Evolutionary conservation across 2,888 invertebrate genomes (phyloP).

Genomic region (Lochmaea capreae): DNA sequence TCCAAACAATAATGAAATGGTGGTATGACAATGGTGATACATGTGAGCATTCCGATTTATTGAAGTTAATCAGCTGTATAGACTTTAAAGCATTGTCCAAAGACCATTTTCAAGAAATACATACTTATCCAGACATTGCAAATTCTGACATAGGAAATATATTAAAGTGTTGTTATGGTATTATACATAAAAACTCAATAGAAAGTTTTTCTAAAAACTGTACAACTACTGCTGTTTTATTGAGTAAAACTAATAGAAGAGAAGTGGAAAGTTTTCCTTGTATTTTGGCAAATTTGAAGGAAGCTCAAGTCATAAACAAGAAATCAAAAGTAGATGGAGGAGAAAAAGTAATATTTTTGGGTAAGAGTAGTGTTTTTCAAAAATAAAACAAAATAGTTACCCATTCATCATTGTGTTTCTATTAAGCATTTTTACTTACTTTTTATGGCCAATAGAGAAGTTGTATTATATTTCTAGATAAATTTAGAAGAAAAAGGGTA

Average conservation of each 20-base stretch:
- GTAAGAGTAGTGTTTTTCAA: constrained; percentile 35
- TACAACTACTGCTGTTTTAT: constrained; percentile 39
- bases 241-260: constrained; percentile 42
- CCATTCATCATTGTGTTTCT: not conserved
- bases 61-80: constrained; percentile 58
- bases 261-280: constrained; percentile 44
- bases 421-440: not conserved
- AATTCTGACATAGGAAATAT: constrained; percentile 51
- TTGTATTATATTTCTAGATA: constrained; percentile 39
- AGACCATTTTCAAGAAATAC: constrained; percentile 56
- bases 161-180: constrained; percentile 51
- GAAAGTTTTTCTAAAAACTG: constrained; percentile 40
- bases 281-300: constrained; percentile 41
- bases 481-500: constrained; percentile 48
- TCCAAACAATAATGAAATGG: constrained; percentile 62
- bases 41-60: constrained; percentile 44
- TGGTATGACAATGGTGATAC: constrained; percentile 56
- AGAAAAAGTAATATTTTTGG: constrained; percentile 40
- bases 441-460: not conserved
- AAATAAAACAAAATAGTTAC: not conserved
- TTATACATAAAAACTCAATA: constrained; percentile 42
- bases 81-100: constrained; percentile 53
- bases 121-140: constrained; percentile 54
- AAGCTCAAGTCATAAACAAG: constrained; percentile 17
- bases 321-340: constrained; percentile 3